phyloP scores from a whole-genome alignment of 2,888 invertebrate species.

The Zygothrica quintamaculata region DNA sequence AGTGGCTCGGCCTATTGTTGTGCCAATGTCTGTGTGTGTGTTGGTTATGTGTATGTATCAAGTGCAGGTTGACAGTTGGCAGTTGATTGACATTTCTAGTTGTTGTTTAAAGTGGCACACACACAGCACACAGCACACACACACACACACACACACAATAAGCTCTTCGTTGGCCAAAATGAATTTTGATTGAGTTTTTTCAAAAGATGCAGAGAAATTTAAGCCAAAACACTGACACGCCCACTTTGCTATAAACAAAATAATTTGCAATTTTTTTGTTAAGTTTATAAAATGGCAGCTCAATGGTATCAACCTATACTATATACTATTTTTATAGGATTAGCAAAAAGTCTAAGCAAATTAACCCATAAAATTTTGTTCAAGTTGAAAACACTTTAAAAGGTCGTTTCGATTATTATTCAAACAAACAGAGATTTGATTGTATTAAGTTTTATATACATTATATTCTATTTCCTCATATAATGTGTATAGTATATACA shows the following conservation, averaged over 20 bases:
- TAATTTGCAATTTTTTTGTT: not conserved
- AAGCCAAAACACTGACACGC: slow-evolving; percentile 34
- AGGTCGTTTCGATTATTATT: slow-evolving; percentile 44
- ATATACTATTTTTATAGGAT: not conserved
- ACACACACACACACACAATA: too few species aligned
- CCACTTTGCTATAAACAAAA: slow-evolving; percentile 23
- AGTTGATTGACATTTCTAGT: slow-evolving; percentile 79
- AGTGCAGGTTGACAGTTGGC: slow-evolving; percentile 72
- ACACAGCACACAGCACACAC: slow-evolving; percentile 1
- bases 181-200: slow-evolving; percentile 5
- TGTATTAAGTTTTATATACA: slow-evolving; percentile 15
- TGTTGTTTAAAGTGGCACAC: slow-evolving; percentile 74
- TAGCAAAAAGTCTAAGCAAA: not conserved
- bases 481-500: not conserved
- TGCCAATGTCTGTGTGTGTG: slow-evolving; percentile 6
- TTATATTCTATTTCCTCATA: slow-evolving; percentile 38
- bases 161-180: slow-evolving; percentile 15
- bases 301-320: not conserved
- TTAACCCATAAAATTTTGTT: not conserved
- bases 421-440: not conserved
- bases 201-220: slow-evolving; percentile 43
- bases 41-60: slow-evolving; percentile 43
- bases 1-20: slow-evolving; percentile 30
- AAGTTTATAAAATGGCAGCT: not conserved
- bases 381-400: slow-evolving; percentile 62